Evolutionary conservation across 1,140 invertebrate species (phyloP).

Genomic region (Berghia stephanieae): DNA sequence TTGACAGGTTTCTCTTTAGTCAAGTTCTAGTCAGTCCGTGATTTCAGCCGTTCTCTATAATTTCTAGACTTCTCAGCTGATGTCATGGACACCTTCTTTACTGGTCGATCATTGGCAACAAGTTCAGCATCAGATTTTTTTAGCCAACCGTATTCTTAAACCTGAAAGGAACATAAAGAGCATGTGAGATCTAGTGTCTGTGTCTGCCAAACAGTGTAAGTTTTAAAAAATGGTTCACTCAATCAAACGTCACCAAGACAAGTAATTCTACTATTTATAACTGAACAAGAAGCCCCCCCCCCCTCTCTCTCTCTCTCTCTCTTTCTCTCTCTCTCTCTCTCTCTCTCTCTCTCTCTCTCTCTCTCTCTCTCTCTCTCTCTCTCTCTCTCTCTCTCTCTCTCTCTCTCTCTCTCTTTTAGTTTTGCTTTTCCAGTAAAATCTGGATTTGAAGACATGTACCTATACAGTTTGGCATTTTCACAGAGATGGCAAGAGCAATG

Average conservation of each 20-base stretch:
- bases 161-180: conserved; percentile 51
- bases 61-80: too few relatives aligned
- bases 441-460: background rate
- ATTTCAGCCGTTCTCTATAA: too few relatives aligned
- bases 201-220: conserved; percentile 56
- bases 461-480: background rate
- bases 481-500: background rate
- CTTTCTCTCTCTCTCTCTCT: conserved; percentile 14
- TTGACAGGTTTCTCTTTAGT: too few relatives aligned
- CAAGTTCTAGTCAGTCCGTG: too few relatives aligned
- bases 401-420: too few relatives aligned
- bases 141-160: background rate
- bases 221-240: conserved; percentile 56
- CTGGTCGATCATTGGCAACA: too few relatives aligned
- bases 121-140: too few relatives aligned
- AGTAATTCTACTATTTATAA: background rate
- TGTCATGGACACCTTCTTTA: too few relatives aligned
- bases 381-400: too few relatives aligned
- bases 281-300: background rate
- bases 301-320: background rate
- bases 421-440: too few relatives aligned
- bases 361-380: conserved; percentile 3
- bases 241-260: too few relatives aligned
- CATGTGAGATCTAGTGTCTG: conserved; percentile 43
- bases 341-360: conserved; percentile 16